Conservation (phyloP, 2,888 invertebrate species). For the Periphyllus acericola region DNA sequence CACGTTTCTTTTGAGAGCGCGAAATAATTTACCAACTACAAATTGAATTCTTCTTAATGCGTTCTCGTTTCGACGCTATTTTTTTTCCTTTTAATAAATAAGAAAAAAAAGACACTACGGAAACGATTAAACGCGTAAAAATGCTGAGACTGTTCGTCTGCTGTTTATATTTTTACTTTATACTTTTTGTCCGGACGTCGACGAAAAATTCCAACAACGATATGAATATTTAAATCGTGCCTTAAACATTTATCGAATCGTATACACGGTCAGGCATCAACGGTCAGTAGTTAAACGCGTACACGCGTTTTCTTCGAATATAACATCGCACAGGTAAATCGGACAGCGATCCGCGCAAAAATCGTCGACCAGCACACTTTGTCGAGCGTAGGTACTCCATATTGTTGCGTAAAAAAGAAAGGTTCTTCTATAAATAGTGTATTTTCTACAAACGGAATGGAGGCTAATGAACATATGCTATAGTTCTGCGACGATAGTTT, state of each 20-base stretch:
- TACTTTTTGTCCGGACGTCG: not conserved
- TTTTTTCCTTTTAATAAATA: not conserved
- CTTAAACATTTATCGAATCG: not conserved
- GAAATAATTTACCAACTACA: conserved; percentile 12
- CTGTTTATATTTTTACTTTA: not conserved
- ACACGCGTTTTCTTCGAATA: too few species aligned
- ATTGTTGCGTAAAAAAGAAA: too few species aligned
- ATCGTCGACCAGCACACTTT: too few species aligned
- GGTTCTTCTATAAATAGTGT: too few species aligned
- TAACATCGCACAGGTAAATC: too few species aligned
- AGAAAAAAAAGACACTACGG: not conserved
- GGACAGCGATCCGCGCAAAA: too few species aligned
- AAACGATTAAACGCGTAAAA: not conserved
- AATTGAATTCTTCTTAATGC: conserved; percentile 29
- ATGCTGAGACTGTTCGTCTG: not conserved
- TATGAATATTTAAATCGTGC: conserved; percentile 28
- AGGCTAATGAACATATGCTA: too few species aligned
- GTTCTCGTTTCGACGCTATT: not conserved
- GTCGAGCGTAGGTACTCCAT: too few species aligned
- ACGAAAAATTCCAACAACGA: not conserved
- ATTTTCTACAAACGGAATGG: too few species aligned
- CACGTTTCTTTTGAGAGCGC: conserved; percentile 8
- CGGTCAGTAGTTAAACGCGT: too few species aligned
- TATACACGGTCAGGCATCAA: too few species aligned
- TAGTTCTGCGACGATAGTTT: too few species aligned